Evolutionary conservation across 2,888 invertebrate species (phyloP).

Genomic region (Artemia sinica): DNA sequence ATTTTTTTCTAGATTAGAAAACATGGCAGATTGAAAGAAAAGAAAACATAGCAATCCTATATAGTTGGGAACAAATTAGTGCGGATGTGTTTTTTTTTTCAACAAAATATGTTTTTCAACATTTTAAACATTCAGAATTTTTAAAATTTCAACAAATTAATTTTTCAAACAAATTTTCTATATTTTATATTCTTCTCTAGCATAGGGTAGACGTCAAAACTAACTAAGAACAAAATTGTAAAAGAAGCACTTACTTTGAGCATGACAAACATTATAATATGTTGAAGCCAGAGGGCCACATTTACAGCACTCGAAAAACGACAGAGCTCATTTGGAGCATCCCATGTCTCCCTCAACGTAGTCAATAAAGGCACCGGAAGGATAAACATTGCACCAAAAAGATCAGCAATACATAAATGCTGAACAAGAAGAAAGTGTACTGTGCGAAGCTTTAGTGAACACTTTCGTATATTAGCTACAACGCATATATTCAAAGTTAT

Average conservation of each 20-base stretch:
- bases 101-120: too few relatives aligned
- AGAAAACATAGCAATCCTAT: too few relatives aligned
- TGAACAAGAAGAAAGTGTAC: conserved; percentile 28
- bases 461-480: conserved; percentile 27
- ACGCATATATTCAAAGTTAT: conserved; percentile 26
- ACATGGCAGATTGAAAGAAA: too few relatives aligned
- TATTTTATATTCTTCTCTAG: too few relatives aligned
- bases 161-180: too few relatives aligned
- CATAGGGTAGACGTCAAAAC: too few relatives aligned
- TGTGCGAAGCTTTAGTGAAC: conserved; percentile 27
- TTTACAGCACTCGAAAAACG: conserved; percentile 27
- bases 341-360: conserved; percentile 27
- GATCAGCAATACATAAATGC: conserved; percentile 28
- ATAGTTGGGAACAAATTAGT: too few relatives aligned
- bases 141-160: too few relatives aligned
- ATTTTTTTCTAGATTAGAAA: too few relatives aligned
- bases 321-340: conserved; percentile 26
- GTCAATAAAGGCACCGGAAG: conserved; percentile 28
- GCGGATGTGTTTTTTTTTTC: too few relatives aligned
- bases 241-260: conserved; percentile 24
- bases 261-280: conserved; percentile 27
- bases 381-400: conserved; percentile 27
- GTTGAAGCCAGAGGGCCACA: conserved; percentile 29
- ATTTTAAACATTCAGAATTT: too few relatives aligned
- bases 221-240: not conserved